Conservation (phyloP, 2,113 vertebrate genomes). For the Solenodon paradoxus region DNA sequence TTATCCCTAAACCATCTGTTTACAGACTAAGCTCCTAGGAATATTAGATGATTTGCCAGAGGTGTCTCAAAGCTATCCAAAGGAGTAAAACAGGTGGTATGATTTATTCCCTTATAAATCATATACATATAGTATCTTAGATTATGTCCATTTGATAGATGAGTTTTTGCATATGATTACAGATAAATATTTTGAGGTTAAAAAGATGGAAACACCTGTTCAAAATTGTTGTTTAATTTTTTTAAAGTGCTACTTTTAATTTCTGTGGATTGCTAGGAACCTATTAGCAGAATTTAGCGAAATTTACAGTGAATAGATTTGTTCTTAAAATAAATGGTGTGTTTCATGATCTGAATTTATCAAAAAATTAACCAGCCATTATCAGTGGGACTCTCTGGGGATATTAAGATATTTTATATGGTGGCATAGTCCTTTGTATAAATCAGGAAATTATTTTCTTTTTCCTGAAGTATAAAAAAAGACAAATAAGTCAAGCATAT, state of each 20-base stretch:
- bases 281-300: background rate
- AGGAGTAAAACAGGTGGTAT: background rate
- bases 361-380: background rate
- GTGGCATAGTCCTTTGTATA: background rate
- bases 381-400: too few species aligned
- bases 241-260: background rate
- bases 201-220: background rate
- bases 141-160: background rate
- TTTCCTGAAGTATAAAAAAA: background rate
- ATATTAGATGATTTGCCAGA: background rate
- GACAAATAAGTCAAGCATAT: background rate
- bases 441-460: background rate
- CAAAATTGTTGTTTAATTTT: background rate
- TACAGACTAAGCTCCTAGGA: background rate
- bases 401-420: background rate
- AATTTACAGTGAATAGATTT: conserved; percentile 12
- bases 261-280: background rate
- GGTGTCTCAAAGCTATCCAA: background rate
- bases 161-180: background rate
- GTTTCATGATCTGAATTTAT: background rate
- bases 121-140: background rate
- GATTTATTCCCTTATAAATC: background rate
- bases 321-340: background rate
- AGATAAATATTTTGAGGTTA: background rate
- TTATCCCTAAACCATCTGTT: background rate